Evolutionary conservation across 1,140 invertebrate genomes (phyloP).

Genomic region (Saccostrea glomerata): DNA sequence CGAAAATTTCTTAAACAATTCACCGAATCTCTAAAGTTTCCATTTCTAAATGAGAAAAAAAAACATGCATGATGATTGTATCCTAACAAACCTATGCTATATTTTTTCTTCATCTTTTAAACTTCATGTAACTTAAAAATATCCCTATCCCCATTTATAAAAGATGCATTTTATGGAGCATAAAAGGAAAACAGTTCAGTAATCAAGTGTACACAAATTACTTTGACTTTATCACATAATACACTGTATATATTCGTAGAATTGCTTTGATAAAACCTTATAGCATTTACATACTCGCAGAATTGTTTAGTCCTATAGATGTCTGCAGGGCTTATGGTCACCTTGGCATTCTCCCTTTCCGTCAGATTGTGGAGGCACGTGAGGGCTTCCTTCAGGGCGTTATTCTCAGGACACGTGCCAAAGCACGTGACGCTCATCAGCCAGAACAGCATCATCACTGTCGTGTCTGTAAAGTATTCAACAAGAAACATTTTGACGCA

Average conservation of each 20-base stretch:
- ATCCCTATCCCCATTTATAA: too few relatives aligned
- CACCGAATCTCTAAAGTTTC: not conserved
- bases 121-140: too few relatives aligned
- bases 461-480: not conserved
- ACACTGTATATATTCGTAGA: too few relatives aligned
- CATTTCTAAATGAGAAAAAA: not conserved
- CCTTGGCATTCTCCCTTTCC: not conserved
- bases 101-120: not conserved
- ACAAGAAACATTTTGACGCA: too few relatives aligned
- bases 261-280: too few relatives aligned
- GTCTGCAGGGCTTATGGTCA: not conserved
- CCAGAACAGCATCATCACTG: not conserved
- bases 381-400: slow-evolving; percentile 2
- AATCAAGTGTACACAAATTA: too few relatives aligned
- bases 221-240: too few relatives aligned
- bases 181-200: too few relatives aligned
- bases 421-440: slow-evolving; percentile 18
- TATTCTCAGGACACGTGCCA: not conserved
- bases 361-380: slow-evolving; percentile 27
- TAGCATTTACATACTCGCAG: not conserved
- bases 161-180: too few relatives aligned
- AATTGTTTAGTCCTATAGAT: not conserved
- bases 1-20: not conserved
- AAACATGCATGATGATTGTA: not conserved
- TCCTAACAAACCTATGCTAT: not conserved